Base-by-base conservation (phyloP, 1,140 invertebrate species). In the Philopotamus ludificatus region DNA sequence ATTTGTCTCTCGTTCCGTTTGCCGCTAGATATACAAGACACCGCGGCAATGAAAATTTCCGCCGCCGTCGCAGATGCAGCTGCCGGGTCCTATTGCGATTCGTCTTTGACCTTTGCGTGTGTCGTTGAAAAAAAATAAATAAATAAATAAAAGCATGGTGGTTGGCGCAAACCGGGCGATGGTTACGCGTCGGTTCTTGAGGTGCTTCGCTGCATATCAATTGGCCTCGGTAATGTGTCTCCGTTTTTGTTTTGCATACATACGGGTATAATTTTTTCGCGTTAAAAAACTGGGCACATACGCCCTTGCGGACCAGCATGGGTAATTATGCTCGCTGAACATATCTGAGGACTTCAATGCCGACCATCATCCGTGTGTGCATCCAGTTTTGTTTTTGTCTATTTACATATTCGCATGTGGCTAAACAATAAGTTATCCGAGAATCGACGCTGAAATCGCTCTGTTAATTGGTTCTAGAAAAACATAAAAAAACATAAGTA, bases 1-100 rank as follows among this genome's bases (percentile, higher is more conserved):
- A 65, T 60, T 65, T 51, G 63, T n/a, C n/a, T 64, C 44, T 67
- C 53, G 59, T 58, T 63, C 61, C 53, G 55, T 47, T 53, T 64
- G 57, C 66, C n/a, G n/a, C n/a, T n/a, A n/a, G n/a, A n/a, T n/a
- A n/a, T n/a, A n/a, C n/a, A n/a, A n/a, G n/a, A n/a, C n/a, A n/a
- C n/a, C n/a, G n/a, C n/a, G n/a, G n/a, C n/a, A n/a, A n/a, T n/a
- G n/a, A n/a, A n/a, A n/a, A n/a, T n/a, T n/a, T n/a, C 25, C 15
- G 16, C 15, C 53, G 25, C 9, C 4, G n/a, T n/a, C n/a, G n/a
- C n/a, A n/a, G n/a, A n/a, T n/a, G n/a, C n/a, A n/a, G n/a, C n/a
- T n/a, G n/a, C n/a, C n/a, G n/a, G n/a, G n/a, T n/a, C n/a, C n/a
- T n/a, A n/a, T n/a, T n/a, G n/a, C n/a, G n/a, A n/a, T n/a, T n/a